A percentile compares a stretch with the other conserved stretches of the same genome.
Conservation (phyloP, 1,140 invertebrate genomes). For the Drosophila athabasca region DNA sequence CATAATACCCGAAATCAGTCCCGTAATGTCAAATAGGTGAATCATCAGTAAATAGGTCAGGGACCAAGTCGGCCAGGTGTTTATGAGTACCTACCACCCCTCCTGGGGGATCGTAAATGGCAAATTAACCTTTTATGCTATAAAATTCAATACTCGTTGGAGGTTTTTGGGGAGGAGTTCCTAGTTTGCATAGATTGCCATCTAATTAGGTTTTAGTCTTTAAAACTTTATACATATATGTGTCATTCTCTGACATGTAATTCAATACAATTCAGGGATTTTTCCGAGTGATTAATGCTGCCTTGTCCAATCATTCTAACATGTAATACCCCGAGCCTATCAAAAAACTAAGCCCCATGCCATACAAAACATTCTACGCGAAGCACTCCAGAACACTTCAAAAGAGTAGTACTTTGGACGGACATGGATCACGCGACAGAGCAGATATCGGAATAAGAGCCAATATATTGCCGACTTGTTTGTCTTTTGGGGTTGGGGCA, state of each 20-base stretch:
- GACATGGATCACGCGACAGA: constrained; percentile 29
- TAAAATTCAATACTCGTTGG: too few relatives aligned
- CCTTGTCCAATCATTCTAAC: constrained; percentile 25
- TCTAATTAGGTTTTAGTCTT: too few relatives aligned
- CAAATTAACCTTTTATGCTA: too few relatives aligned
- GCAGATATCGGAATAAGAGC: constrained; percentile 35
- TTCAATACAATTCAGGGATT: constrained; percentile 11
- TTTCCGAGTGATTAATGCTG: neutral
- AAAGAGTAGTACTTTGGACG: constrained; percentile 25
- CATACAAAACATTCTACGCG: constrained; percentile 26
- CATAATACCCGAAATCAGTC: too few relatives aligned
- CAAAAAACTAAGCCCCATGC: constrained; percentile 30
- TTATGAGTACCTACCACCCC: too few relatives aligned
- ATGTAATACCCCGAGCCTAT: constrained; percentile 18
- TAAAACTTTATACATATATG: too few relatives aligned
- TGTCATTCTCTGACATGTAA: constrained; percentile 4
- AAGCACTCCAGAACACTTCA: constrained; percentile 29
- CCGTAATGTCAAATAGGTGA: too few relatives aligned
- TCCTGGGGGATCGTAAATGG: too few relatives aligned
- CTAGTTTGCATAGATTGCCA: neutral
- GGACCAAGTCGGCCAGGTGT: too few relatives aligned
- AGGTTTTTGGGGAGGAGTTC: too few relatives aligned
- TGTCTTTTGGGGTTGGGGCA: constrained; percentile 11
- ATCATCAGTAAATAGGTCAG: too few relatives aligned
- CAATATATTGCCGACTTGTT: constrained; percentile 40